Evolutionary conservation across 37 sponge, comb jelly and placozoan species (phyloP).

Genomic region (Dysidea cf. avara): DNA sequence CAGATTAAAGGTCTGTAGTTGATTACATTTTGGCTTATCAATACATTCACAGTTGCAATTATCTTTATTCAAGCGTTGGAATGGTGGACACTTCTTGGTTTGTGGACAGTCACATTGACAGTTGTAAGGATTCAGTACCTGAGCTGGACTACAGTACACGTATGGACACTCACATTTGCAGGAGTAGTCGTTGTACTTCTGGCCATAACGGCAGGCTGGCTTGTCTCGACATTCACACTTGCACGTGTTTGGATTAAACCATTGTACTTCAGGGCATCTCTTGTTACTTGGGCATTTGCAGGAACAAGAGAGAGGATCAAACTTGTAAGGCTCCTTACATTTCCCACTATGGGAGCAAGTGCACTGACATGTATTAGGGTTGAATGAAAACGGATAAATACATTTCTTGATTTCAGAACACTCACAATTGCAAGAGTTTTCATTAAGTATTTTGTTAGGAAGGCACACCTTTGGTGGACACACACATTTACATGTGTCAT

Average conservation of each 20-base stretch:
- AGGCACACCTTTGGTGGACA: constrained; percentile 5
- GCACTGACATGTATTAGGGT: constrained; percentile 2
- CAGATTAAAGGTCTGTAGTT: not conserved
- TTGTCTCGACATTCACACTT: not conserved
- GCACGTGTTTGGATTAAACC: too few species aligned
- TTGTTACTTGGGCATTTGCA: too few species aligned
- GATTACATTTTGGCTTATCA: too few species aligned
- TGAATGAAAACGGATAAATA: not conserved
- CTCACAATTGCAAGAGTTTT: constrained; percentile 16
- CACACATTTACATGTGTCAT: constrained; percentile 9
- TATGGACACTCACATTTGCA: too few species aligned
- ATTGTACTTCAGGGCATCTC: not conserved
- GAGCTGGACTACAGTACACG: too few species aligned
- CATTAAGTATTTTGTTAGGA: not conserved
- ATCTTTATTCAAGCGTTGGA: not conserved
- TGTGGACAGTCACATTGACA: not conserved
- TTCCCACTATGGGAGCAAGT: not conserved
- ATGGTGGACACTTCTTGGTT: constrained; percentile 11
- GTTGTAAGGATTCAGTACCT: too few species aligned
- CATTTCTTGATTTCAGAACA: constrained; percentile 12
- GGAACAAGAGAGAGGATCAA: too few species aligned
- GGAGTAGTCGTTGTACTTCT: too few species aligned
- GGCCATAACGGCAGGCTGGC: too few species aligned
- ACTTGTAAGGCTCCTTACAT: too few species aligned
- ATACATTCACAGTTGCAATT: not conserved